These are phyloP conservation scores for Spisula solida DNA, from an alignment of 2,888 invertebrate genomes.

Conservation along the genomic window DNA sequence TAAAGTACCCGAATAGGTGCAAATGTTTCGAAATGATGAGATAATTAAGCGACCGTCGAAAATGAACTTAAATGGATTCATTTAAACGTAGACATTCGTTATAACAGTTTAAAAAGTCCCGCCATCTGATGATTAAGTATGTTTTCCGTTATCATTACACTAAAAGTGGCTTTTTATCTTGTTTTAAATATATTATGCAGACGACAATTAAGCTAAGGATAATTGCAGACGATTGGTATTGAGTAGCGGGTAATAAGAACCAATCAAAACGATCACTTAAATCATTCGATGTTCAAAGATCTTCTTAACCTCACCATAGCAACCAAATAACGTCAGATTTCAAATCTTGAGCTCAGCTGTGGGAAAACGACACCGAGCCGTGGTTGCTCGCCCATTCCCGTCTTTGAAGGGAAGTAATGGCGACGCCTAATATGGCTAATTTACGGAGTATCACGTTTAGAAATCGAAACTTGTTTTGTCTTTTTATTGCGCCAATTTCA, in stretches of 20 bases:
- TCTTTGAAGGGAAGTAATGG: conserved; percentile 50
- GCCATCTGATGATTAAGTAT: background rate
- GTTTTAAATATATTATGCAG: conserved; percentile 30
- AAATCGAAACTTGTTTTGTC: conserved; percentile 43
- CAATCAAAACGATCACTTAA: conserved; percentile 24
- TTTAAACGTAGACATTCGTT: conserved; percentile 4
- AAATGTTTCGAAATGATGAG: background rate
- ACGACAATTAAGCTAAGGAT: conserved; percentile 21
- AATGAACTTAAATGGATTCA: background rate
- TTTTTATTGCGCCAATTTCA: conserved; percentile 49
- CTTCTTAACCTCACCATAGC: background rate
- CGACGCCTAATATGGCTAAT: conserved; percentile 55
- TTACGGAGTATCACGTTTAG: conserved; percentile 46
- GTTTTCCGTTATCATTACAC: conserved; percentile 24
- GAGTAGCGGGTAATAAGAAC: conserved; percentile 26
- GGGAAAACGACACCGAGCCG: conserved; percentile 25
- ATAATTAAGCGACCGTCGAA: background rate
- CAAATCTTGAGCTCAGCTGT: conserved; percentile 5
- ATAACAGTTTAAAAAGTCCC: background rate
- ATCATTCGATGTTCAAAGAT: conserved; percentile 13
- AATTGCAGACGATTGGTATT: conserved; percentile 21
- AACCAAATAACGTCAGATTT: conserved; percentile 6
- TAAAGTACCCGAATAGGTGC: background rate
- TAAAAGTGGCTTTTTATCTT: conserved; percentile 16
- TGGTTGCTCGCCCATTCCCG: background rate